Conservation (phyloP, 2,888 invertebrate genomes). For the Brenthis daphne region DNA sequence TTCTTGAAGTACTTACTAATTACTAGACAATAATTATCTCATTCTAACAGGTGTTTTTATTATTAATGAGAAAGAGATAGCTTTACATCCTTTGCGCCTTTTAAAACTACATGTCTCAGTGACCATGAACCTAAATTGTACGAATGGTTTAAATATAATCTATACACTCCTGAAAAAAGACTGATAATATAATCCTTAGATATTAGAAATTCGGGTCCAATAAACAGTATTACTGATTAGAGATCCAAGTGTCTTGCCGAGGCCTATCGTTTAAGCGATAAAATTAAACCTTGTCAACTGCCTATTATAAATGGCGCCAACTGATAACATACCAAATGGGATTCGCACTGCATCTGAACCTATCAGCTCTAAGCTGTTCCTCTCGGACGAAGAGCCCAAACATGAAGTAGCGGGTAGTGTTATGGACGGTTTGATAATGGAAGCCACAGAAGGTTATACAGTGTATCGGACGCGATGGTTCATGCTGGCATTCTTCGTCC, state of each 20-base stretch:
- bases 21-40: background rate
- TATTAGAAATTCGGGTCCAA: constrained; percentile 31
- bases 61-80: constrained; percentile 21
- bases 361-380: constrained; percentile 44
- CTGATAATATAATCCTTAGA: constrained; percentile 29
- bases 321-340: constrained; percentile 42
- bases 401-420: constrained; percentile 55
- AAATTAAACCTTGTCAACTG: constrained; percentile 13
- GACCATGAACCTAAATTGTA: constrained; percentile 20
- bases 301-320: constrained; percentile 35
- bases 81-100: background rate
- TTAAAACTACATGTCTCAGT: background rate
- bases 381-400: constrained; percentile 44
- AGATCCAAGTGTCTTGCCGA: constrained; percentile 28
- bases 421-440: constrained; percentile 53
- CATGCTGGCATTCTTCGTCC: constrained; percentile 90
- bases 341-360: constrained; percentile 44
- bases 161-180: constrained; percentile 15
- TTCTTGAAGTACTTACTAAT: background rate
- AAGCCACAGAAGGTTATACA: constrained; percentile 61
- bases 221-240: constrained; percentile 27
- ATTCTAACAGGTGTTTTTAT: background rate
- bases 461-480: constrained; percentile 89
- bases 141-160: constrained; percentile 11
- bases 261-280: constrained; percentile 28